Evolutionary conservation across 1,140 invertebrate species (phyloP), one percentile per base, ranked within the genome.

Genomic region (silkworm (Bombyx mori)): DNA sequence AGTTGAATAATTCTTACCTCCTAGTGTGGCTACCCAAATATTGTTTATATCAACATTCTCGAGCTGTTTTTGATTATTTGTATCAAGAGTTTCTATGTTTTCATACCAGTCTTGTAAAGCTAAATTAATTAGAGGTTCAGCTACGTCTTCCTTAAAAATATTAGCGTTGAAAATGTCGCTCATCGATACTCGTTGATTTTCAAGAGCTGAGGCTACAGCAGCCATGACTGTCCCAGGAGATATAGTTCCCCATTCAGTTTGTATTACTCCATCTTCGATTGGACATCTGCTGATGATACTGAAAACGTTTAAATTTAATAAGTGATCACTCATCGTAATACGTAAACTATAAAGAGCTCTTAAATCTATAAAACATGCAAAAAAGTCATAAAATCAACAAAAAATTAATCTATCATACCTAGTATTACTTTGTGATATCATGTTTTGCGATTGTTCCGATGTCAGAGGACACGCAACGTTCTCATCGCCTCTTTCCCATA

Each of bases 21-120:
- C 90, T 42, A 92, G 65, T 10, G 92, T 91, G n/a, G 90, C 86
- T 42, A 89, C 84, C 89, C 90, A 92, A 48, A 89, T 62, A 64
- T 90, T 92, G 58, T 88, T 76, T 7, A 86, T 83, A 60, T 77
- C 71, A 35, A 66, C 59, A 9, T 54, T 56, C 44, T 61, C 58
- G 3, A 64, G 51, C 10, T 60, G 58, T 12, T 60, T 56, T 42
- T 73, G 60, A 18, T 47, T 51, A 8, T 54, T 49, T 42, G 64
- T 59, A 42, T 61, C 52, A 26, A 78, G 59, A 6, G 58, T 68
- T 56, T 76, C 72, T 55, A 72, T 73, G 26, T 65, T 57, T 7
- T 68, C 62, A 47, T 70, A 65, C 89, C 66, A 92, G 45, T 78
- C 82, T 56, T 69, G 65, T 42, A 71, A 67, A n/a, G 75, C 73